Evolutionary conservation across 2,113 vertebrate species (phyloP).

Genomic region (Colinus virginianus): DNA sequence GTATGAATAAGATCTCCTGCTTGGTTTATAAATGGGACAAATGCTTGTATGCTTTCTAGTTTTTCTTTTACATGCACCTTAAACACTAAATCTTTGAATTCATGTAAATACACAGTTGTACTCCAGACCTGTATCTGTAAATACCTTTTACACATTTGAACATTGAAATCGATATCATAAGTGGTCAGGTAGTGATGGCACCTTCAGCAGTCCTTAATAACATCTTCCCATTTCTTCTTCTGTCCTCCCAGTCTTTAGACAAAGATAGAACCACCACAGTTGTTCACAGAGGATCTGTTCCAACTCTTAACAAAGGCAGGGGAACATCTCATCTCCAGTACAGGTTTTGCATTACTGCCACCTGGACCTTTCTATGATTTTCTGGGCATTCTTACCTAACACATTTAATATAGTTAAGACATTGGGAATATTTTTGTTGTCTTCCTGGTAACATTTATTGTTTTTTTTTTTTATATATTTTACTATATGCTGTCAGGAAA

Average conservation of each 20-base stretch:
- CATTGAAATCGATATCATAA: neutral
- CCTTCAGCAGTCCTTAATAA: neutral
- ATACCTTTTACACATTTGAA: neutral
- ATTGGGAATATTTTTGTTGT: neutral
- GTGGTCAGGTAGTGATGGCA: neutral
- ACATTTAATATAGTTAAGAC: accelerated
- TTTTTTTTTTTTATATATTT: accelerated
- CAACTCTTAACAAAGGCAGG: neutral
- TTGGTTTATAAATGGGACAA: neutral
- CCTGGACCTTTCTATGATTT: accelerated
- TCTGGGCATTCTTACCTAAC: neutral
- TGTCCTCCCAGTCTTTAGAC: neutral
- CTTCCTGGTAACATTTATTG: neutral
- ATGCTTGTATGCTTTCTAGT: neutral
- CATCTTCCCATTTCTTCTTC: accelerated
- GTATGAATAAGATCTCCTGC: neutral
- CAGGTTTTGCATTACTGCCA: neutral
- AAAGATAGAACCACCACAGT: neutral
- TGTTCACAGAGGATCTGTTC: neutral
- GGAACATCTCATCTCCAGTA: neutral
- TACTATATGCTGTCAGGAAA: neutral
- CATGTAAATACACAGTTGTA: neutral
- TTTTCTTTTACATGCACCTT: neutral
- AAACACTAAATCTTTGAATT: neutral
- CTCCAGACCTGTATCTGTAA: neutral